Evolutionary conservation across 1,140 invertebrate species (phyloP).

Genomic region (Mesaphorura yosii): DNA sequence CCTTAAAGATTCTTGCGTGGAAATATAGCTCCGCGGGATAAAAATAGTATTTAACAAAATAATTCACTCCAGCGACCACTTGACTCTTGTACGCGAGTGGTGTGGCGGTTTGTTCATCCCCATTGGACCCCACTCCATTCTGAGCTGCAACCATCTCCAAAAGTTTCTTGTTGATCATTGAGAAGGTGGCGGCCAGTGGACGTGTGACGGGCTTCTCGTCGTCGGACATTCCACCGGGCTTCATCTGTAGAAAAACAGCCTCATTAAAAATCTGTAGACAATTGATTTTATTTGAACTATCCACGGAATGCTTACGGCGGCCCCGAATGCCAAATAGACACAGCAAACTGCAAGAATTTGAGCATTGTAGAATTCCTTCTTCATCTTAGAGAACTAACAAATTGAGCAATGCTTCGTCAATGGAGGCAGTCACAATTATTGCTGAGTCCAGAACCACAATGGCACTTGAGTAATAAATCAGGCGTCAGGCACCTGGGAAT

Average conservation of each 20-base stretch:
- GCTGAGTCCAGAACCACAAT: not conserved
- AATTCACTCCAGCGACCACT: conserved; percentile 9
- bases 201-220: not conserved
- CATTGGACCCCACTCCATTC: not conserved
- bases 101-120: not conserved
- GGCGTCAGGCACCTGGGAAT: not conserved
- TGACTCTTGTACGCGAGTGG: conserved; percentile 7
- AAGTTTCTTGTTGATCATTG: not conserved
- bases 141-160: not conserved
- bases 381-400: not conserved
- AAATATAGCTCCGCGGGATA: not conserved
- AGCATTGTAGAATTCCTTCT: not conserved
- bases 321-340: not conserved
- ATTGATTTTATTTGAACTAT: not conserved
- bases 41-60: conserved; percentile 2
- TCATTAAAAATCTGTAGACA: not conserved
- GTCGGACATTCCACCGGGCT: conserved; percentile 4
- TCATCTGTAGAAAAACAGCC: not conserved
- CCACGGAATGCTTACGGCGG: not conserved
- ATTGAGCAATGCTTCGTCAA: not conserved
- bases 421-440: not conserved
- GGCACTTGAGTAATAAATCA: not conserved
- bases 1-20: conserved; percentile 3
- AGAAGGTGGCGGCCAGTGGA: not conserved
- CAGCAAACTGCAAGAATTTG: not conserved